phyloP scores from a whole-genome alignment of 2,113 vertebrate species.

The Sminthopsis crassicaudata region DNA sequence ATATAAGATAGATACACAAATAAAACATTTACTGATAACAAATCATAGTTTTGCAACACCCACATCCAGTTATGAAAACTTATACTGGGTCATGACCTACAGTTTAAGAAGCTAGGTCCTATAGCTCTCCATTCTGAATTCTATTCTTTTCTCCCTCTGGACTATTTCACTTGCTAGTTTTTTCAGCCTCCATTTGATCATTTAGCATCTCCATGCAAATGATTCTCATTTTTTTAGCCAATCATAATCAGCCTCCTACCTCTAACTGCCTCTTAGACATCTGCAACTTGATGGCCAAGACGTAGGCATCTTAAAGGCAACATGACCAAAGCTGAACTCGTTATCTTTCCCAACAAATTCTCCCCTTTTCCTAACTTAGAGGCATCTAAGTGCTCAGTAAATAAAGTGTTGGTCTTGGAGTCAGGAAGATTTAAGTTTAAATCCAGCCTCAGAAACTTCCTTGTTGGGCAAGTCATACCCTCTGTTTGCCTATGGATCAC shows the following conservation, averaged over 20 bases:
- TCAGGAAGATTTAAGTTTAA: not conserved
- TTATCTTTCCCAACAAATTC: not conserved
- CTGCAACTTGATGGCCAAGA: not conserved
- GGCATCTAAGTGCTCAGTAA: too few species aligned
- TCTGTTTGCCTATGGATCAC: not conserved
- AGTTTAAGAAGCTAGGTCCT: not conserved
- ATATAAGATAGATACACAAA: too few species aligned
- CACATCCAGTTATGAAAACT: too few species aligned
- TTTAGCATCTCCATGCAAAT: not conserved
- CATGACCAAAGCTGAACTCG: not conserved
- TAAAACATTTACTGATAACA: too few species aligned
- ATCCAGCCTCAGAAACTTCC: not conserved
- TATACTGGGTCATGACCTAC: too few species aligned
- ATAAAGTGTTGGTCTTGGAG: not conserved
- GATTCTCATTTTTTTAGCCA: not conserved
- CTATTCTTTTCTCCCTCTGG: not conserved
- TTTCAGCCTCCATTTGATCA: not conserved
- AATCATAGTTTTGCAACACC: too few species aligned
- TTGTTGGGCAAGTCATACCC: not conserved
- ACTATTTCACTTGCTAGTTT: not conserved
- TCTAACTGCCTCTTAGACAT: not conserved
- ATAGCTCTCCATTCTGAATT: not conserved
- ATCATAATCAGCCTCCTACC: not conserved
- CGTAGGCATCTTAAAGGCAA: not conserved
- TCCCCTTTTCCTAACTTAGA: too few species aligned